Base-by-base conservation (phyloP, 2,888 invertebrate genomes). In the Hybos culiciformis region DNA sequence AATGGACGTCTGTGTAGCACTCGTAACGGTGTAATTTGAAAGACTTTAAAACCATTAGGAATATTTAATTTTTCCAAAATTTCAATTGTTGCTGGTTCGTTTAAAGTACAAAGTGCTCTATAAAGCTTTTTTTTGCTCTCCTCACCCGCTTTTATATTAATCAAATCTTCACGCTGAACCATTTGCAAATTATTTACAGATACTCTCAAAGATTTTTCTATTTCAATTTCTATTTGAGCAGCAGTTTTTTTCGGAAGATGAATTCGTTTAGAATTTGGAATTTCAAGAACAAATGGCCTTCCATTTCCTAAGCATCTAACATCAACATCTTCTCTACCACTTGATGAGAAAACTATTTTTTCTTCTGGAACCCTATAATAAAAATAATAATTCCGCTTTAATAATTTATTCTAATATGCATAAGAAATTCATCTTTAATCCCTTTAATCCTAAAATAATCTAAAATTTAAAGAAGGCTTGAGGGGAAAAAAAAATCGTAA, bases 301-400 rank as follows among this genome's bases (percentile, higher is more conserved):
- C 97, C 97, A 46, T 77, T 72, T 1, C 93, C 91, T 47, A 98
- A 67, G 67, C 90, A 96, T 45, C 93, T 71, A 0, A 97, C 97
- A 68, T 98, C 98, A 1, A 94, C 88, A 68, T 98, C 98, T 68
- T 98, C 97, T 31, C 98, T 72, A 0, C 97, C 96, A 41, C 94
- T 92, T 3, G 93, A 78, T 51, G 85, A 77, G 67, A 96, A 90
- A 58, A 83, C 83, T n/a, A 78, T 65, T 21, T 59, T 61, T 3
- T 56, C 50, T 3, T 49, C 48, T 1, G 54, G 50, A 5, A 57
- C 56, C 8, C 58, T 59, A 39, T 8, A 50, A 50, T 11, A 24
- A 34, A 45, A 33, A n/a, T 14, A 18, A 39, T n/a, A n/a, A n/a
- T n/a, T n/a, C n/a, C n/a, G n/a, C n/a, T n/a, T n/a, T 26, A 23